These are phyloP conservation scores for Heterodera carotae DNA, from an alignment of 1,140 invertebrate genomes.

Conservation along the genomic window DNA sequence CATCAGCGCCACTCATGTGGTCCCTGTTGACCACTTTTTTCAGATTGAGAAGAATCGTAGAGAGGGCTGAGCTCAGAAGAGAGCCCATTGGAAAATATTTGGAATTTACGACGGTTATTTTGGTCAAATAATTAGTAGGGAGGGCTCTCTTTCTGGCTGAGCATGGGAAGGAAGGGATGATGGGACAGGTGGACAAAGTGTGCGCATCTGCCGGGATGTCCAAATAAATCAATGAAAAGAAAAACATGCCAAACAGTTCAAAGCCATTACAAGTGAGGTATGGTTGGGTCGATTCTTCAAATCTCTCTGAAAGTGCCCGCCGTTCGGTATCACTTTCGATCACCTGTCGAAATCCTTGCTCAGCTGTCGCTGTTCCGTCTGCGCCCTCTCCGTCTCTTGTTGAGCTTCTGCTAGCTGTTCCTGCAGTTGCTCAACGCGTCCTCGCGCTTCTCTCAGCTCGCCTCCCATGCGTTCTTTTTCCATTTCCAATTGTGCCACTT, in stretches of 20 bases:
- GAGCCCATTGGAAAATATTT: not conserved
- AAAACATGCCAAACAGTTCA: too few relatives aligned
- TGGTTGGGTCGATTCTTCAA: too few relatives aligned
- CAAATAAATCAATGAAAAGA: too few relatives aligned
- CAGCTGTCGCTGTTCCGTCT: conserved; percentile 37
- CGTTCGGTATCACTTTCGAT: not conserved
- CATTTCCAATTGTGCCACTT: conserved; percentile 25
- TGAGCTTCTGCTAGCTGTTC: conserved; percentile 46
- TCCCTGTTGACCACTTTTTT: not conserved
- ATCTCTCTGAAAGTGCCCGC: too few relatives aligned
- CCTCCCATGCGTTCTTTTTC: conserved; percentile 39
- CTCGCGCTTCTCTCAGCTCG: conserved; percentile 32
- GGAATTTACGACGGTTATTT: not conserved
- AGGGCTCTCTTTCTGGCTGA: not conserved
- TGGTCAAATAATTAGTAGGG: not conserved
- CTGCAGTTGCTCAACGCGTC: conserved; percentile 18
- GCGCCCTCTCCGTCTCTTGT: conserved; percentile 23
- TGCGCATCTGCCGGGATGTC: conserved; percentile 3
- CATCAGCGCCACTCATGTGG: not conserved
- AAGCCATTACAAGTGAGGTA: too few relatives aligned
- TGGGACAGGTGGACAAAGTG: not conserved
- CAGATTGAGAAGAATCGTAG: not conserved
- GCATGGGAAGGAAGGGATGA: not conserved
- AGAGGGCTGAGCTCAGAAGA: not conserved
- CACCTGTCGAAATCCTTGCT: conserved; percentile 48